Base-by-base conservation (phyloP, 2,797 vertebrate species). In the Sarcoramphus papa region DNA sequence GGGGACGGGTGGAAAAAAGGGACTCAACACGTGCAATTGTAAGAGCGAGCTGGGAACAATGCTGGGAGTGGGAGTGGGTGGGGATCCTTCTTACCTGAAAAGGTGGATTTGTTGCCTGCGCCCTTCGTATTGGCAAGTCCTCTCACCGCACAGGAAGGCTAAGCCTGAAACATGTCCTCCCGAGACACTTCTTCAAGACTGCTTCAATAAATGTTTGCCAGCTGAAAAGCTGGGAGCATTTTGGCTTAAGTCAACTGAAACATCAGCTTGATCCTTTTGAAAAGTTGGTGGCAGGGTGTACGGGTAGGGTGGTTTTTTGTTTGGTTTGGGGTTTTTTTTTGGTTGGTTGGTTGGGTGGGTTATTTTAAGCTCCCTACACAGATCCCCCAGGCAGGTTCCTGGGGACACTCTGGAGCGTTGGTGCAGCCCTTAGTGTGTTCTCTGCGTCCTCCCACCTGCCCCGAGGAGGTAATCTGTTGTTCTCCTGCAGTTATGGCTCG, bases 21-120 rank as follows among this genome's bases (percentile, higher is more conserved):
- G 9, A 8, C 4, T 6, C 22, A 16, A 8, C 20, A 35, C 6
- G 0, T 65, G 18, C 19, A 21, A 1, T 6, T 35, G 30, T 21
- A 41, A 37, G 19, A 51, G 8, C 6, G 31, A 4, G 12, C 64
- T 50, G 48, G 6, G 50, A 54, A 4, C 0, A 0, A 6, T 2
- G 3, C 35, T 37, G 51, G 0, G 0, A 68, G 48, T 2, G 2
- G 75, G 37, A 41, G 5, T 3, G 17, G 30, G 33, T 7, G 19
- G 24, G 41, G n/a, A 14, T 11, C 37, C 37, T 37, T 37, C 24
- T 35, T 13, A 63, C 47, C 91, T 65, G 60, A 41, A 43, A 64
- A 50, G 40, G 40, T 48, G 53, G 10, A 13, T 30, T 69, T 74
- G 17, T 23, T 64, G 48, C 56, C 17, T 8, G 16, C 45, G 40